A percentile compares a stretch with the other conserved stretches of the same genome.
Evolutionary conservation across 2,113 vertebrate genomes (phyloP).

Genomic region (Coptodon rendalli): DNA sequence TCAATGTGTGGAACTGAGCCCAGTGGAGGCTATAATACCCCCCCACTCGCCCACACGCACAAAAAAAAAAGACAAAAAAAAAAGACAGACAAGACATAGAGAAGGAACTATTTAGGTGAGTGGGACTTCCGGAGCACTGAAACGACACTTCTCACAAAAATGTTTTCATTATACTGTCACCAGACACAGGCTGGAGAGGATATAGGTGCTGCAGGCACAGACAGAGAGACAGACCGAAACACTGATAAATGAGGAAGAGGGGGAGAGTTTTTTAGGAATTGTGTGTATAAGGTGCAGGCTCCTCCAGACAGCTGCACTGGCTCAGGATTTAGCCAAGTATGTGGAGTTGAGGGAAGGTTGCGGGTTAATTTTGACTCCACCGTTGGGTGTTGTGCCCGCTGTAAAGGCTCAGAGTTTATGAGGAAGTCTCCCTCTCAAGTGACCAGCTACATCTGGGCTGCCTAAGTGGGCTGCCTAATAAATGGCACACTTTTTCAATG

Average conservation of each 20-base stretch:
- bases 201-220: conserved; percentile 44
- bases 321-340: conserved; percentile 33
- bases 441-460: conserved; percentile 64
- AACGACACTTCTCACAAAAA: conserved; percentile 53
- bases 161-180: conserved; percentile 67
- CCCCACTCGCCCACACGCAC: neutral
- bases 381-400: conserved; percentile 33
- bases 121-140: conserved; percentile 49
- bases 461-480: conserved; percentile 58
- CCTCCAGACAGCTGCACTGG: conserved; percentile 41
- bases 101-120: conserved; percentile 55
- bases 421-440: conserved; percentile 58
- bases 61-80: neutral
- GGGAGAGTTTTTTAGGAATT: conserved; percentile 27
- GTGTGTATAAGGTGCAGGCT: conserved; percentile 3
- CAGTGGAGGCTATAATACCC: conserved; percentile 49
- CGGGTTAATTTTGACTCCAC: conserved; percentile 25
- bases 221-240: conserved; percentile 15
- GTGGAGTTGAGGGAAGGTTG: neutral
- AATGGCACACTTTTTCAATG: conserved; percentile 53
- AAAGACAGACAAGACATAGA: conserved; percentile 35
- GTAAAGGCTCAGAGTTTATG: conserved; percentile 51
- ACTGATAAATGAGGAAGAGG: conserved; percentile 34
- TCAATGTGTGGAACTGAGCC: conserved; percentile 68
- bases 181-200: conserved; percentile 48